Conservation (phyloP, 2,797 vertebrate genomes). For the Ispidina picta region DNA sequence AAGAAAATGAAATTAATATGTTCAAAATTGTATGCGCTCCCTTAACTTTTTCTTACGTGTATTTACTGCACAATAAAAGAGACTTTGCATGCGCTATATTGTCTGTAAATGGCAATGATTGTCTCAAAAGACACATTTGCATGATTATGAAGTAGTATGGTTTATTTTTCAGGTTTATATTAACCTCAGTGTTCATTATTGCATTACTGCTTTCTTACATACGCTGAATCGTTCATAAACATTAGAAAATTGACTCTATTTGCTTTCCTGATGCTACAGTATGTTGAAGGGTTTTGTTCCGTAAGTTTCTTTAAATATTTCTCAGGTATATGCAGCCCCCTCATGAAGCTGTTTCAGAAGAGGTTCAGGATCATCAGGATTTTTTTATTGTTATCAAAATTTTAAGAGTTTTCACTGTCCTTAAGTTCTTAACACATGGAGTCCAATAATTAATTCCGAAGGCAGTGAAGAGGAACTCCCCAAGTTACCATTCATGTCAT, state of each 20-base stretch:
- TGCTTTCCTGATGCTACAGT: background rate
- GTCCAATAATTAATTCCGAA: background rate
- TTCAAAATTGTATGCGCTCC: slow-evolving; percentile 55
- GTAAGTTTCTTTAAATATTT: background rate
- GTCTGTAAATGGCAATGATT: slow-evolving; percentile 71
- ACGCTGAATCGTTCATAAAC: slow-evolving; percentile 8
- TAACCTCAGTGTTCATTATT: background rate
- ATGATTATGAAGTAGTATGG: slow-evolving; percentile 41
- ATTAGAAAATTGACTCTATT: background rate
- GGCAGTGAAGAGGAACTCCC: background rate
- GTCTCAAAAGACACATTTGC: slow-evolving; percentile 59
- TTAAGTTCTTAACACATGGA: background rate
- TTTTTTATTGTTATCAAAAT: background rate
- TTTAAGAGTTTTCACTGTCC: background rate
- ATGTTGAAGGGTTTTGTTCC: background rate
- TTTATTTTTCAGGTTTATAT: slow-evolving; percentile 44
- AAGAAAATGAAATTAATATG: slow-evolving; percentile 53
- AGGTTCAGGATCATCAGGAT: background rate
- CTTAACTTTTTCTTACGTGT: slow-evolving; percentile 69
- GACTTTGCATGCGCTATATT: slow-evolving; percentile 69
- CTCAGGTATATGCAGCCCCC: background rate
- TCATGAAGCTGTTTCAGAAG: background rate
- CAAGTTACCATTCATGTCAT: background rate
- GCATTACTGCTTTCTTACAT: slow-evolving; percentile 11
- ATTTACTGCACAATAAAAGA: slow-evolving; percentile 74